phyloP scores from a whole-genome alignment of 92 coral and sea anemone species.

The Porites divaricata region DNA sequence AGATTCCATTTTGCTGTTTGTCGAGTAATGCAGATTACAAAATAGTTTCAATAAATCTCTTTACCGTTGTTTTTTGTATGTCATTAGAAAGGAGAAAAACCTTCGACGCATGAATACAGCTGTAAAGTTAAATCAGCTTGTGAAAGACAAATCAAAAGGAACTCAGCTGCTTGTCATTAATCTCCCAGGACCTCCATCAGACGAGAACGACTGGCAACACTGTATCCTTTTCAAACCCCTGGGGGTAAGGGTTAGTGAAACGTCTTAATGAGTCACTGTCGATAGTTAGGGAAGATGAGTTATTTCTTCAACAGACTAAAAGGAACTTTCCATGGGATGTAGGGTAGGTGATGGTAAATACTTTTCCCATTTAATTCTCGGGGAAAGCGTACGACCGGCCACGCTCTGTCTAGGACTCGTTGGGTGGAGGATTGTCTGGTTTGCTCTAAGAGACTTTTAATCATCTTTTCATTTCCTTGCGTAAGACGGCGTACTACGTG shows the following conservation, averaged over 20 bases:
- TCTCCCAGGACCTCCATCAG: slow-evolving; percentile 88
- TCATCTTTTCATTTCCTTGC: too few relatives aligned
- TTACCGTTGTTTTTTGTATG: not conserved
- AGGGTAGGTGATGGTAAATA: not conserved
- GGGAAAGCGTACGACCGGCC: not conserved
- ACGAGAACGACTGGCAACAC: slow-evolving; percentile 73
- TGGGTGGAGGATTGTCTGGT: not conserved
- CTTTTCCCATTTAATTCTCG: not conserved
- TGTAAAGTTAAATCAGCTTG: slow-evolving; percentile 88
- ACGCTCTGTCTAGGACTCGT: not conserved
- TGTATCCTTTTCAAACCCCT: slow-evolving; percentile 74
- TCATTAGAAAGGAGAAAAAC: slow-evolving; percentile 83
- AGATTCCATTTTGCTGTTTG: not conserved
- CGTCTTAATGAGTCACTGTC: too few relatives aligned
- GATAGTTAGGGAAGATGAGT: too few relatives aligned
- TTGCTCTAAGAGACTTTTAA: not conserved
- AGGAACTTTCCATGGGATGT: not conserved
- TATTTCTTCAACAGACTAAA: too few relatives aligned
- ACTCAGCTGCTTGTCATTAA: slow-evolving; percentile 90
- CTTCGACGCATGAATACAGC: slow-evolving; percentile 97
- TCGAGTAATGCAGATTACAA: not conserved
- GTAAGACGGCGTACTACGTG: too few relatives aligned
- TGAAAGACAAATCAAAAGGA: slow-evolving; percentile 82
- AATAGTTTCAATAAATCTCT: too few relatives aligned
- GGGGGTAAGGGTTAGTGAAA: not conserved